Evolutionary conservation across 2,797 vertebrate genomes (phyloP).

Genomic region (Epinephelus malabaricus): DNA sequence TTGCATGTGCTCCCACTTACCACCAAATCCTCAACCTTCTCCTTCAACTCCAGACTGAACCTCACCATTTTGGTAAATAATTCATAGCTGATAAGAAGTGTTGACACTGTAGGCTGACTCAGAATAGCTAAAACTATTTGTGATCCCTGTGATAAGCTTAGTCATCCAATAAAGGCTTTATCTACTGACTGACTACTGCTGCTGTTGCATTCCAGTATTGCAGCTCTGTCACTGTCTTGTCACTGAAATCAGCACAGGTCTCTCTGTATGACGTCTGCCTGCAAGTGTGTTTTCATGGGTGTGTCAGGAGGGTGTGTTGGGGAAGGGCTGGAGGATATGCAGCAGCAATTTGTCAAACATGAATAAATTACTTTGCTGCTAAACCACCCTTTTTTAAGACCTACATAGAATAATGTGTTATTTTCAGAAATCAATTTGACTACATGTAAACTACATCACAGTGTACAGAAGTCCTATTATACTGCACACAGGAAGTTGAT

Average conservation of each 20-base stretch:
- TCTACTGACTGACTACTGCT: slow-evolving; percentile 25
- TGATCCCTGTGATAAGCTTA: neutral
- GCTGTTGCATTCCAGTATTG: slow-evolving; percentile 6
- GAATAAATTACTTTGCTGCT: neutral
- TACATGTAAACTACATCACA: neutral
- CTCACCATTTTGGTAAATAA: slow-evolving; percentile 47
- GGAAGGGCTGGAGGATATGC: neutral
- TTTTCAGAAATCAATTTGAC: neutral
- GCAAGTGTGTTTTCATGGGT: slow-evolving; percentile 32
- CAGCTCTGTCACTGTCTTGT: slow-evolving; percentile 9
- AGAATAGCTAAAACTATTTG: neutral
- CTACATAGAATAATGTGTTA: neutral
- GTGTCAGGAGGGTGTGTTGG: slow-evolving; percentile 43
- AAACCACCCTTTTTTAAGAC: neutral
- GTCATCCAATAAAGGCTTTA: slow-evolving; percentile 31
- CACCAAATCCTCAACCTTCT: too few relatives aligned
- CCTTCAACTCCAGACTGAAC: slow-evolving; percentile 1
- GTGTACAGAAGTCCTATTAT: neutral
- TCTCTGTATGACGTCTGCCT: neutral
- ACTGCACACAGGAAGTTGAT: neutral
- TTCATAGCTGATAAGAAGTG: slow-evolving; percentile 54
- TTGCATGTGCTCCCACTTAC: too few relatives aligned
- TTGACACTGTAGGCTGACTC: slow-evolving; percentile 14
- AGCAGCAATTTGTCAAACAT: neutral
- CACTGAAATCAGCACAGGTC: slow-evolving; percentile 18